These are phyloP conservation scores for Hippocampus barbouri DNA, from an alignment of 2,113 vertebrate species.

Conservation along the genomic window DNA sequence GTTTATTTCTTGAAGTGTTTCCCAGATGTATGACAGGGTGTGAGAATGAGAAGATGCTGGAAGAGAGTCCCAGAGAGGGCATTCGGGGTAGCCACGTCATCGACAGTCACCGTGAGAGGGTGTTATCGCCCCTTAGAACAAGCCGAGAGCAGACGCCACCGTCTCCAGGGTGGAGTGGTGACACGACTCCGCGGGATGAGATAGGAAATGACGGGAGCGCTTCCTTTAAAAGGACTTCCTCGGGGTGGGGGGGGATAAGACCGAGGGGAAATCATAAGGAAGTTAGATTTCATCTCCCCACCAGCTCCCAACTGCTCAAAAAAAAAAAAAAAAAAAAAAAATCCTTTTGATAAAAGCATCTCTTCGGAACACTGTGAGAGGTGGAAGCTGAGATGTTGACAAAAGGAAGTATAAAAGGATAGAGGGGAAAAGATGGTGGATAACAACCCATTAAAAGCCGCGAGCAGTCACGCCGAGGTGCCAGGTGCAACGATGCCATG, in stretches of 20 bases:
- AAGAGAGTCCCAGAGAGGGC: slow-evolving; percentile 41
- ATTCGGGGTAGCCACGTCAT: slow-evolving; percentile 29
- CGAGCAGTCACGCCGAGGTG: not conserved
- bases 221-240: slow-evolving; percentile 40
- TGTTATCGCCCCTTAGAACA: slow-evolving; percentile 48
- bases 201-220: slow-evolving; percentile 40
- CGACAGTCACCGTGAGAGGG: slow-evolving; percentile 40
- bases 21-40: slow-evolving; percentile 48
- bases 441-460: not conserved
- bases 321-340: not conserved
- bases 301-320: not conserved
- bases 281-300: slow-evolving; percentile 13
- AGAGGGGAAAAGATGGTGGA: not conserved
- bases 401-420: not conserved
- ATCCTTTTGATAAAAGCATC: not conserved
- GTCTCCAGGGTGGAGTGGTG: slow-evolving; percentile 37
- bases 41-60: slow-evolving; percentile 32
- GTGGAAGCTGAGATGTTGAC: slow-evolving; percentile 1
- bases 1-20: slow-evolving; percentile 55
- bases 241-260: slow-evolving; percentile 1
- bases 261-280: slow-evolving; percentile 11
- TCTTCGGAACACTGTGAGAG: not conserved
- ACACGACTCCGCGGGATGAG: slow-evolving; percentile 59
- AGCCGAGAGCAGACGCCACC: slow-evolving; percentile 1
- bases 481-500: not conserved